Percentiles rank a stretch among this genome's conserved stretches.
phyloP scores from a whole-genome alignment of 2,113 vertebrate genomes.

The Podocnemis expansa region DNA sequence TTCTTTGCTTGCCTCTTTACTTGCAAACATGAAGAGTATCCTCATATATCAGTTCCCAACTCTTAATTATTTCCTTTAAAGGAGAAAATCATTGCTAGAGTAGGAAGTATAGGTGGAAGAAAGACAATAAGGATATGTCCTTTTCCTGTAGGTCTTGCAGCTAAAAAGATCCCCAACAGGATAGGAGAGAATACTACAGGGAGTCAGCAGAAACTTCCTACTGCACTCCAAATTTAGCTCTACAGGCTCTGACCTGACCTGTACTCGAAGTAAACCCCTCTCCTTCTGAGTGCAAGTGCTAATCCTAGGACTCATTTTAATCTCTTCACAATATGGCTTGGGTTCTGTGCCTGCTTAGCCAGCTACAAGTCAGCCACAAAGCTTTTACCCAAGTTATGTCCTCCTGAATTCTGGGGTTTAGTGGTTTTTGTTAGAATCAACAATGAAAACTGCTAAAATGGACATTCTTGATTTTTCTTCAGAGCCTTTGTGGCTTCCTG shows the following conservation, averaged over 20 bases:
- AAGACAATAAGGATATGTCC: not conserved
- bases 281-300: slow-evolving; percentile 19
- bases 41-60: too few relatives aligned
- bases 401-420: not conserved
- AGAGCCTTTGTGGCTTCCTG: not conserved
- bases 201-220: not conserved
- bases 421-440: not conserved
- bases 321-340: slow-evolving; percentile 47
- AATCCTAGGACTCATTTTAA: slow-evolving; percentile 44
- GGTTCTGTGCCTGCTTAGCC: slow-evolving; percentile 17
- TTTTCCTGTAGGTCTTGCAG: not conserved
- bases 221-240: not conserved
- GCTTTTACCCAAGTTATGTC: slow-evolving; percentile 23
- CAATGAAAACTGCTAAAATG: not conserved
- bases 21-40: not conserved
- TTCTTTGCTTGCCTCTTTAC: not conserved
- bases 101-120: not conserved
- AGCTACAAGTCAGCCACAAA: not conserved
- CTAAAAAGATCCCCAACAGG: not conserved
- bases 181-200: not conserved
- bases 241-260: slow-evolving; percentile 10
- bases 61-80: too few relatives aligned
- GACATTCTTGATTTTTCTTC: not conserved
- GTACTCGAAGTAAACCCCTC: accelerated
- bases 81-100: not conserved